phyloP scores from a whole-genome alignment of 2,113 vertebrate genomes.

The Rhinolophus sinicus region DNA sequence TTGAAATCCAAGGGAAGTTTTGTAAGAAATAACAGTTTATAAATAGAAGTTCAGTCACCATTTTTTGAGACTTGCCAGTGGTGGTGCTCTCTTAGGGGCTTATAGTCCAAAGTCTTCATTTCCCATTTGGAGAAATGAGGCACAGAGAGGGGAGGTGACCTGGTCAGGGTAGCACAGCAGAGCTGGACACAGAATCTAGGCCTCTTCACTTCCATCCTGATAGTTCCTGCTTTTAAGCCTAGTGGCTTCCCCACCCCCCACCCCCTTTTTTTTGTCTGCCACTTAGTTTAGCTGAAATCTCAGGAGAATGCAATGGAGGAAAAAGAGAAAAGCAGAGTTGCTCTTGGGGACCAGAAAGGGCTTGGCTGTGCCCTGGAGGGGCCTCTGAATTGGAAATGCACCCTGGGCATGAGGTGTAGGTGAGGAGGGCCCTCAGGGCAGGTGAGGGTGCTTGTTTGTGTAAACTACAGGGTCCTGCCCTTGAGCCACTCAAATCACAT shows the following conservation, averaged over 20 bases:
- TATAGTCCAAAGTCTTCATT: neutral
- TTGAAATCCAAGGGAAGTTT: neutral
- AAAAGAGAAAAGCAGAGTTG: neutral
- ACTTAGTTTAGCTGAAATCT: neutral
- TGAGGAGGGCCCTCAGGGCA: neutral
- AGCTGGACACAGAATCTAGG: neutral
- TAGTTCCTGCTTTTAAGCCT: neutral
- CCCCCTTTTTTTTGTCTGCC: neutral
- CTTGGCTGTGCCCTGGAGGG: rapidly evolving
- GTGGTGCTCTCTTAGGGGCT: neutral
- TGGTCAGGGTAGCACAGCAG: neutral
- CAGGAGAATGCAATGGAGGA: neutral
- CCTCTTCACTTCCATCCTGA: neutral
- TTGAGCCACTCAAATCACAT: neutral
- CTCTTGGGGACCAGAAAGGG: neutral
- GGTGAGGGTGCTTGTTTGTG: neutral
- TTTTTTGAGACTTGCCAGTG: neutral
- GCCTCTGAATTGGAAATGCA: neutral
- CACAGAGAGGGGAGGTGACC: constrained; percentile 15
- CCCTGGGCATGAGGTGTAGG: neutral
- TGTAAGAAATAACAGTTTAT: constrained; percentile 17
- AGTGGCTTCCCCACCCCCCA: neutral
- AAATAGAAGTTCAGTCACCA: neutral
- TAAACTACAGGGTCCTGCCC: neutral
- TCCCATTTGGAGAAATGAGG: neutral